A percentile compares a stretch with the other conserved stretches of the same genome.
Conservation (phyloP, 2,113 vertebrate species). For the Zapornia atra region DNA sequence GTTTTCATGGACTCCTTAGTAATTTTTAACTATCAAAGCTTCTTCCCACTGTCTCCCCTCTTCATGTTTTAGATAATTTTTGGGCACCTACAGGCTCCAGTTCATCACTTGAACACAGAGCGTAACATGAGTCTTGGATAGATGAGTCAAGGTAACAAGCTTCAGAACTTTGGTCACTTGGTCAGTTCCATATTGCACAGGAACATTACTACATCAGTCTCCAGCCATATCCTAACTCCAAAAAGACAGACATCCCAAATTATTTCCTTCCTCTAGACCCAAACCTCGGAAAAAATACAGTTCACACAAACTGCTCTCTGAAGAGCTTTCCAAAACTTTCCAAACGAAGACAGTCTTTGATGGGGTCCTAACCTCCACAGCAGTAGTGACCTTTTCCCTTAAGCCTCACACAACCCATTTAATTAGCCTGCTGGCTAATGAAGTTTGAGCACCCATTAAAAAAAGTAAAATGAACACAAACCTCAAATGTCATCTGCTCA, state of each 20-base stretch:
- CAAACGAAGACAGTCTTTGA: background rate
- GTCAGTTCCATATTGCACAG: accelerated
- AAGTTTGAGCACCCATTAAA: background rate
- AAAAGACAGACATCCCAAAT: background rate
- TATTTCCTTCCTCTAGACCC: background rate
- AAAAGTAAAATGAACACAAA: background rate
- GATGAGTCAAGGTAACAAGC: background rate
- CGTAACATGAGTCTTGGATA: background rate
- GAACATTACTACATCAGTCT: background rate
- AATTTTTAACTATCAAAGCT: background rate
- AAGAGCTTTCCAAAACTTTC: background rate
- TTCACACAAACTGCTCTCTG: background rate
- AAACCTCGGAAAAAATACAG: background rate
- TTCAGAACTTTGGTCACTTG: background rate
- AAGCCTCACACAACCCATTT: background rate
- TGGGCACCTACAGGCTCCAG: background rate
- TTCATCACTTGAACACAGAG: background rate
- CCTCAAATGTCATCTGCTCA: background rate
- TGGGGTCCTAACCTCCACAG: background rate
- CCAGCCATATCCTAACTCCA: background rate
- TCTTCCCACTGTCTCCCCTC: background rate
- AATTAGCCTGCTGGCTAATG: background rate
- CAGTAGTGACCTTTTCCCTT: background rate
- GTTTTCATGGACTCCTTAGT: background rate
- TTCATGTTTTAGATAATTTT: background rate